phyloP scores from a whole-genome alignment of 2,797 vertebrate species.

The Cephalopachus bancanus region DNA sequence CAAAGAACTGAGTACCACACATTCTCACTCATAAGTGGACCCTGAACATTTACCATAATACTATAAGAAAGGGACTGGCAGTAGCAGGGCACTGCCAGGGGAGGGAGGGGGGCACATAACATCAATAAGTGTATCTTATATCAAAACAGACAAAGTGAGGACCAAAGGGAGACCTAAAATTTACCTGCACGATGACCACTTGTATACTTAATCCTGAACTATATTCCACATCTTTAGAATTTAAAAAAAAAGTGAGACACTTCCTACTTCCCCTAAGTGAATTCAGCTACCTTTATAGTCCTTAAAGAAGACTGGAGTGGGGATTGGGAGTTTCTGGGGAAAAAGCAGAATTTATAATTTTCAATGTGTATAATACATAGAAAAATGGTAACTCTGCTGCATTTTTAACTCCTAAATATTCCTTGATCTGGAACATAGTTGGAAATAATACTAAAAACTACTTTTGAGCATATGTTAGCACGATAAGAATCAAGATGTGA shows the following conservation, averaged over 20 bases:
- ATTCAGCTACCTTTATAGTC: not conserved
- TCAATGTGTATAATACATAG: not conserved
- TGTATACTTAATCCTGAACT: too few species aligned
- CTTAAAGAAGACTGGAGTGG: not conserved
- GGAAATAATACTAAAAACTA: not conserved
- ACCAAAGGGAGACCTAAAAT: too few species aligned
- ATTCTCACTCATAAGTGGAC: too few species aligned
- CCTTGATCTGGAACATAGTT: not conserved
- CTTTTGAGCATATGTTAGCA: not conserved
- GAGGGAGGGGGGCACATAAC: too few species aligned
- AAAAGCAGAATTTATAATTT: not conserved
- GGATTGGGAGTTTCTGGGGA: not conserved
- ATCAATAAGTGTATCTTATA: too few species aligned
- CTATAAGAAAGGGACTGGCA: too few species aligned
- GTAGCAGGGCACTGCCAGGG: too few species aligned
- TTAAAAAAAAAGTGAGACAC: not conserved
- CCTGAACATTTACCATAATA: too few species aligned
- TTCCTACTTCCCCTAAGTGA: not conserved
- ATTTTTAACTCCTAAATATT: not conserved
- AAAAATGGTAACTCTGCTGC: not conserved
- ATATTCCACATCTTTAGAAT: too few species aligned
- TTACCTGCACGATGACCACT: too few species aligned
- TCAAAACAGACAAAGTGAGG: too few species aligned
- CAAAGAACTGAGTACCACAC: too few species aligned
- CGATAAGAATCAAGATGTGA: not conserved